A percentile compares a stretch with the other conserved stretches of the same genome.
phyloP scores from a whole-genome alignment of 1,140 invertebrate genomes.

The Eumeta japonica region DNA sequence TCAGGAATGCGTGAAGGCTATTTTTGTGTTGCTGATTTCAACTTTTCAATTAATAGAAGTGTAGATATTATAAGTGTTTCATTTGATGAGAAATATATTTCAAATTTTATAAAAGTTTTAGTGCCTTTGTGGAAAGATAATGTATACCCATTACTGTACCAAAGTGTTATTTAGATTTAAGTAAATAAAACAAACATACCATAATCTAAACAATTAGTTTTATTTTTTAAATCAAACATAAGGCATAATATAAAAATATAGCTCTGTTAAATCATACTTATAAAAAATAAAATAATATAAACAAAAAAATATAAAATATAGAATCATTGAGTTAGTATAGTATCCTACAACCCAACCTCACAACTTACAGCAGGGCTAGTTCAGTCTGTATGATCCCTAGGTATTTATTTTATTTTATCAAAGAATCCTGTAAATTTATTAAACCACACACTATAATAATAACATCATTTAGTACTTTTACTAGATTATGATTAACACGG shows the following conservation, averaged over 20 bases:
- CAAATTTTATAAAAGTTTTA: conserved; percentile 4
- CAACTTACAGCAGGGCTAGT: too few relatives aligned
- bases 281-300: too few relatives aligned
- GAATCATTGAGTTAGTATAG: too few relatives aligned
- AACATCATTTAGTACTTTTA: conserved; percentile 6
- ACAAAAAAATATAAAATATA: too few relatives aligned
- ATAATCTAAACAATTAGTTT: conserved; percentile 1
- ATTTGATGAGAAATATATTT: conserved; percentile 6
- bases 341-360: too few relatives aligned
- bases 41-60: conserved; percentile 8
- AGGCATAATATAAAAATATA: too few relatives aligned
- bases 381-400: too few relatives aligned
- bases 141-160: conserved; percentile 8
- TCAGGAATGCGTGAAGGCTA: conserved; percentile 4
- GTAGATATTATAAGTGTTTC: conserved; percentile 5
- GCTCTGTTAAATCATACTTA: too few relatives aligned
- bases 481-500: too few relatives aligned
- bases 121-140: conserved; percentile 7
- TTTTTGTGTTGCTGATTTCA: conserved; percentile 10
- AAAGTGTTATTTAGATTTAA: conserved; percentile 6
- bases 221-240: conserved; percentile 6
- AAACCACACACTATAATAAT: conserved; percentile 6
- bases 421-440: too few relatives aligned
- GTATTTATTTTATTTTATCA: too few relatives aligned
- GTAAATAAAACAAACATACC: too few relatives aligned